Base-by-base conservation (phyloP, 2,113 vertebrate genomes). In the Pluvialis apricaria region DNA sequence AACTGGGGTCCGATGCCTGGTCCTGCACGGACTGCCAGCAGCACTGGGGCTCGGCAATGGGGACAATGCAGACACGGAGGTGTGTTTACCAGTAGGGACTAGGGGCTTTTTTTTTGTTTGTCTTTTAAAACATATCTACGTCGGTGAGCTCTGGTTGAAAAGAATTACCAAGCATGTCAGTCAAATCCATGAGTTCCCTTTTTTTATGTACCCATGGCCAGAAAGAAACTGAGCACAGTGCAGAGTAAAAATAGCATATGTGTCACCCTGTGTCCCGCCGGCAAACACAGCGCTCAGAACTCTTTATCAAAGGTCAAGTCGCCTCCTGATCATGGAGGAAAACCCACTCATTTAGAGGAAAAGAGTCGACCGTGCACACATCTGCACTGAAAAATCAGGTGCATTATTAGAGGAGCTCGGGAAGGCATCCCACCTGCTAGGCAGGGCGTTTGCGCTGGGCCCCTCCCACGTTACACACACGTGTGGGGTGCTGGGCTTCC, bases 261-360 rank as follows among this genome's bases (percentile, higher is more conserved):
- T 88, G 79, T 90, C 92, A 90, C 69, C 45, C 40, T 66, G 68
- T 13, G 38, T 42, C 60, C 79, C 0, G 0, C 82, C 73, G 68
- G 83, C 68, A 95, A 94, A 68, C 55, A 64, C 51, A 78, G 61
- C 0, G 0, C 60, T 86, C 68, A 34, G 64, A 78, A 55, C 32
- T 71, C 90, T 77, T 86, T 88, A 83, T 65, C 76, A 92, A 93
- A 96, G 95, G 88, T 94, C 90, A 96, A 47, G 55, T 81, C 55
- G 75, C 60, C n/a, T 76, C 45, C 66, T 42, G 32, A 55, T 80
- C 47, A 6, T 3, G 20, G 20, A 70, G 4, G 7, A 84, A 93
- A 95, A 61, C 40, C 54, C 2, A 2, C 47, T 65, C 38, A 22
- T 68, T 78, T 42, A 66, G 25, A 94, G 40, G 47, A 70, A 92